These are phyloP conservation scores for Monodelphis domestica DNA, from an alignment of 2,797 vertebrate genomes.

Conservation along the genomic window DNA sequence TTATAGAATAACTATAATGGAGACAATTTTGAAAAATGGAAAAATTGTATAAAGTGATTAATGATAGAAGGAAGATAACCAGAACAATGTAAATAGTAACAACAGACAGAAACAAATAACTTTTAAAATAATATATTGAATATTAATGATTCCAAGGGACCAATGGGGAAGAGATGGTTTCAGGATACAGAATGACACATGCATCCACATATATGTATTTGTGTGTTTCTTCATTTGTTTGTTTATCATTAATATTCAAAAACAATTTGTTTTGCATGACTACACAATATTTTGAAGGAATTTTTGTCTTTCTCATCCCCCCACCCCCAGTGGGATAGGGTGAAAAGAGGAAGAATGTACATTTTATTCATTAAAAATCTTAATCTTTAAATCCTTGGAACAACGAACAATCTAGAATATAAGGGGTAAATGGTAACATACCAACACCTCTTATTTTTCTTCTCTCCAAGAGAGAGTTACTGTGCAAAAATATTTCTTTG, in stretches of 20 bases:
- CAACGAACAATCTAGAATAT: background rate
- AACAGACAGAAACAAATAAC: too few species aligned
- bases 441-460: background rate
- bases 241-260: too few species aligned
- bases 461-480: background rate
- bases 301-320: too few species aligned
- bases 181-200: background rate
- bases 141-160: background rate
- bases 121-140: background rate
- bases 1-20: background rate
- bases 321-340: background rate
- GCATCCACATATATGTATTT: background rate
- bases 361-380: background rate
- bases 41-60: background rate
- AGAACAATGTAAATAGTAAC: background rate
- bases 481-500: background rate
- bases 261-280: background rate
- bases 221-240: background rate
- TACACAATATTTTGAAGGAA: background rate
- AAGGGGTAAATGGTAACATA: too few species aligned
- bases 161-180: background rate
- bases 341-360: background rate
- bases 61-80: background rate
- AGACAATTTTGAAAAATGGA: background rate
- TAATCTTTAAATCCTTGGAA: background rate